Evolutionary conservation across 2,888 invertebrate species (phyloP).

Genomic region (Pristionchus maxplancki): DNA sequence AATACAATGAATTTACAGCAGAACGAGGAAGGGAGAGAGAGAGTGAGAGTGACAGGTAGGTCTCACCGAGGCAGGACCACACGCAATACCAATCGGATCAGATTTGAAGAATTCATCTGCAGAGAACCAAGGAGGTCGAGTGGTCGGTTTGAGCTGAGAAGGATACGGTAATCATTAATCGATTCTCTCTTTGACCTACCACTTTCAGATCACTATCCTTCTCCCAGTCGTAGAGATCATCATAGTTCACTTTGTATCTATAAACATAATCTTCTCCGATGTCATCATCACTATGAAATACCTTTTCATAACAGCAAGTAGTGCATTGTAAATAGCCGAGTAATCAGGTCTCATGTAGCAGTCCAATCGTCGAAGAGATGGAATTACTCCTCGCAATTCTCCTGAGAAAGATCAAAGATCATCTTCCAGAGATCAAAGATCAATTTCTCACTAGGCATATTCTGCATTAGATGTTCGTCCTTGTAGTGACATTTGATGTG

Average conservation of each 20-base stretch:
- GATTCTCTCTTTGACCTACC: not conserved
- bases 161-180: not conserved
- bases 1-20: not conserved
- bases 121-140: not conserved
- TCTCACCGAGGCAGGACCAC: not conserved
- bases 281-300: not conserved
- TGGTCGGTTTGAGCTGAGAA: not conserved
- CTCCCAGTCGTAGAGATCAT: slow-evolving; percentile 49
- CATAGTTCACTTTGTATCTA: slow-evolving; percentile 11
- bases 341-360: slow-evolving; percentile 47
- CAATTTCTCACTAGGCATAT: slow-evolving; percentile 59
- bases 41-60: not conserved
- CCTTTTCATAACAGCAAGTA: slow-evolving; percentile 33
- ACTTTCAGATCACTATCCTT: not conserved
- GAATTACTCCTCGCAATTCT: slow-evolving; percentile 15
- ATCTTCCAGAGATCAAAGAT: not conserved
- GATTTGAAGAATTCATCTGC: not conserved
- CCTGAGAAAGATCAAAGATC: slow-evolving; percentile 21
- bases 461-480: slow-evolving; percentile 59
- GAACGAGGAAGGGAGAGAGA: not conserved
- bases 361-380: not conserved
- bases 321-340: not conserved
- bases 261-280: not conserved
- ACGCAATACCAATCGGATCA: not conserved
- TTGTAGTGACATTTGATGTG: slow-evolving; percentile 60